These are phyloP conservation scores for Micrastur ruficollis DNA, from an alignment of 2,797 vertebrate species.

Conservation along the genomic window DNA sequence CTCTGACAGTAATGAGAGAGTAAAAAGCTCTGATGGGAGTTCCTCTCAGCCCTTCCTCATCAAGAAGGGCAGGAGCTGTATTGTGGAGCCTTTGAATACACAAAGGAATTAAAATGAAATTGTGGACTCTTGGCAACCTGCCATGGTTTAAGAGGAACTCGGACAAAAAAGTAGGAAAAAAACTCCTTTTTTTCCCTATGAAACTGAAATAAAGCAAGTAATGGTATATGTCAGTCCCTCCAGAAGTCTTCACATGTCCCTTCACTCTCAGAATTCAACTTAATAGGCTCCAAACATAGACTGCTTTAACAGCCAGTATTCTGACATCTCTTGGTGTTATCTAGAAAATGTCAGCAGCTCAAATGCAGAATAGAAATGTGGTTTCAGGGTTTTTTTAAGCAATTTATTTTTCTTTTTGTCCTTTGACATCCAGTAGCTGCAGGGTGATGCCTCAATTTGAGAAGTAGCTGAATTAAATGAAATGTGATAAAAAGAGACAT, in stretches of 20 bases:
- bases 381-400: constrained; percentile 30
- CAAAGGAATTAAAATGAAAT: not conserved
- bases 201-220: constrained; percentile 24
- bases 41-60: not conserved
- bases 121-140: not conserved
- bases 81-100: not conserved
- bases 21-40: not conserved
- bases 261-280: constrained; percentile 44
- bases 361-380: constrained; percentile 46
- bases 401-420: constrained; percentile 25
- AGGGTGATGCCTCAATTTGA: constrained; percentile 51
- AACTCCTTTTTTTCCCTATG: not conserved
- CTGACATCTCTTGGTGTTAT: constrained; percentile 59
- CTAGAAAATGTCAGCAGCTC: constrained; percentile 61
- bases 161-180: not conserved
- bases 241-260: constrained; percentile 32
- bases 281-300: constrained; percentile 54
- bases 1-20: not conserved
- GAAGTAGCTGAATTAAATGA: constrained; percentile 8
- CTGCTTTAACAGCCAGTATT: constrained; percentile 56
- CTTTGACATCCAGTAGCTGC: constrained; percentile 42
- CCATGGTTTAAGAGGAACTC: not conserved
- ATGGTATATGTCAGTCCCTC: not conserved
- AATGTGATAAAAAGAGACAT: constrained; percentile 38
- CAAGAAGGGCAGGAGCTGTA: not conserved